Base-by-base conservation (phyloP, 2,113 vertebrate genomes). In the Cyanocitta stelleri region DNA sequence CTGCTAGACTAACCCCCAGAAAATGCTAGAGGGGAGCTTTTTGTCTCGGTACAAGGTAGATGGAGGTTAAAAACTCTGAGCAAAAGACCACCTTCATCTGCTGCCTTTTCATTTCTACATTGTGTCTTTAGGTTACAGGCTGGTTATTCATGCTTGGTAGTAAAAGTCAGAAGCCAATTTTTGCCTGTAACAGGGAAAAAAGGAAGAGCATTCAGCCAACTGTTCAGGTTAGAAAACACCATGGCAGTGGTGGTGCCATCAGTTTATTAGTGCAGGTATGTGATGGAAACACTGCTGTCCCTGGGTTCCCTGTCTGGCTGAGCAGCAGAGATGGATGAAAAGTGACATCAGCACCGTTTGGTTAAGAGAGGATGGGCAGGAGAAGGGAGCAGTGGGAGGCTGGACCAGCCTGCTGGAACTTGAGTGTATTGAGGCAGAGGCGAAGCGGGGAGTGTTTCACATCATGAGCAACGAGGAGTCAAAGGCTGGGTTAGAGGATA, bases 241-340 rank as follows among this genome's bases (percentile, higher is more conserved):
- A 15, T 0, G 2, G 22, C 33, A n/a, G 26, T 2, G 2, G 21
- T 7, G 23, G 59, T 43, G 30, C 27, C 69, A 48, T 23, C 55
- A 43, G 64, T 86, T 77, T 48, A 18, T 89, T 17, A 67, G 43
- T 56, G 35, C 14, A 22, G 46, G 24, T 63, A 18, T 16, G 43
- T 0, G 2, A 39, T 41, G 68, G 68, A 78, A 78, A 84, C 41
- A 52, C 9, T 30, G n/a, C 17, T 89, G 52, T n/a, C 37, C 61
- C 73, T 54, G 39, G 85, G 76, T 17, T 87, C 26, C 35, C 23
- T 10, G 32, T 39, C 63, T 2, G 8, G 48, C 74, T 68, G 58
- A 85, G 74, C 56, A 62, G 66, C 32, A 49, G 63, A 35, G 58
- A 37, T 26, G 54, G 74, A 59, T 68, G 78, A 4, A 20, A 59